phyloP scores from a whole-genome alignment of 2,797 vertebrate genomes.

The Malacoctenus gilli region DNA sequence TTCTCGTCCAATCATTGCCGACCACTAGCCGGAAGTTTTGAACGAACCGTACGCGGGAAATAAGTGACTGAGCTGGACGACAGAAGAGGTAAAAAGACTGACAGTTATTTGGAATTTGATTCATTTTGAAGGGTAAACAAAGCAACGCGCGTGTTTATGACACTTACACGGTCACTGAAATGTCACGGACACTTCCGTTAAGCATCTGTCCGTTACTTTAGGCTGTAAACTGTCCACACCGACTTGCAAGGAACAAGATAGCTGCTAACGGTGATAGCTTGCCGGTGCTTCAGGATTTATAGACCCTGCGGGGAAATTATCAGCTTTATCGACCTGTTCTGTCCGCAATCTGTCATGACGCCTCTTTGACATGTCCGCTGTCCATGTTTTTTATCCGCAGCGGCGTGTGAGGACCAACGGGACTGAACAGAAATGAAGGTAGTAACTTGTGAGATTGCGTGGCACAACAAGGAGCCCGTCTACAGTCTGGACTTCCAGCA shows the following conservation, averaged over 20 bases:
- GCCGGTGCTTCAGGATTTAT: too few species aligned
- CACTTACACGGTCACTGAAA: too few species aligned
- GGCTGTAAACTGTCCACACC: too few species aligned
- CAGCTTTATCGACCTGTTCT: neutral
- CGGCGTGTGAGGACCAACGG: neutral
- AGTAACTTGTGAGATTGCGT: slow-evolving; percentile 96
- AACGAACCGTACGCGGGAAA: slow-evolving; percentile 72
- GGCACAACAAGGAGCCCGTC: slow-evolving; percentile 98
- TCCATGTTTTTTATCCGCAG: neutral
- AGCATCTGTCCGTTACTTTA: too few species aligned
- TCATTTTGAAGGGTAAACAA: rapidly evolving
- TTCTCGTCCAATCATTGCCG: slow-evolving; percentile 54
- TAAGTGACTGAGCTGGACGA: slow-evolving; percentile 16
- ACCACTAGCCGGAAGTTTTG: slow-evolving; percentile 66
- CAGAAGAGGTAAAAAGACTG: slow-evolving; percentile 42
- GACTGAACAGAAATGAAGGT: slow-evolving; percentile 88
- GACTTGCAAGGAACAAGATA: too few species aligned
- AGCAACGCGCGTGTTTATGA: rapidly evolving
- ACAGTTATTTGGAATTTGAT: neutral
- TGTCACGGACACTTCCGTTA: too few species aligned
- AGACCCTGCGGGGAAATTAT: neutral
- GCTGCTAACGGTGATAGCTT: neutral
- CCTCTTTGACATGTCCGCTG: too few species aligned
- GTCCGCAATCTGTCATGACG: neutral
- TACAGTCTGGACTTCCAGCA: slow-evolving; percentile 97